Evolutionary conservation across 2,888 invertebrate genomes (phyloP), one percentile per base, ranked within the genome.

Genomic region (Omphaloscelis lunosa): DNA sequence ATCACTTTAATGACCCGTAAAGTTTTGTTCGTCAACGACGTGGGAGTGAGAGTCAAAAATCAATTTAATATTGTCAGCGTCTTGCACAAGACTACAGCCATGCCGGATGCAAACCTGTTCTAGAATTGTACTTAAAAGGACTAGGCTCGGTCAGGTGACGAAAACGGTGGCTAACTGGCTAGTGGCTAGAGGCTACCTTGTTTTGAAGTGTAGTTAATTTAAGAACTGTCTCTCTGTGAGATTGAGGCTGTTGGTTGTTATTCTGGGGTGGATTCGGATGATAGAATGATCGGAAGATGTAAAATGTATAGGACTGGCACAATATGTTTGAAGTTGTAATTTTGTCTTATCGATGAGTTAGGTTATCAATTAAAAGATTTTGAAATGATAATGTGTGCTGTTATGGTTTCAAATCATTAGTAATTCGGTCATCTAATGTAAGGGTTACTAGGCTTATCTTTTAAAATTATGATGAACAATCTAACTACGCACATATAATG

Each of bases 71-170:
- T 83, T 81, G 79, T 83, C 67, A 74, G 48, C n/a, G 67, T 79
- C 75, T 86, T 84, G 83, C 80, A 83, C 86, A 85, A 85, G 68
- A 73, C 29, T 48, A 81, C 69, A 71, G 77, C 11, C 73, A 73
- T 83, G 65, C 88, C 89, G 89, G 90, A 89, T 88, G 80, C 77
- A 84, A 90, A 90, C 89, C 89, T 77, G 89, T 89, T 89, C 88
- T 85, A 88, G 81, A 88, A 87, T 80, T 86, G 89, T 84, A 85
- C 86, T 85, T 85, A 82, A 86, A 86, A 88, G 85, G 88, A 84
- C 89, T 82, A 84, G 77, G 73, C 71, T 75, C 62, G 72, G 78
- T 84, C 77, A 68, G 80, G 86, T 83, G 86, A 87, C 86, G 77
- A 79, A 88, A 85, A 85, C 79, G 74, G 85, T 29, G 69, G 77